Evolutionary conservation across 2,888 invertebrate genomes (phyloP), one percentile per base, ranked within the genome.

Genomic region (Melieria picta): DNA sequence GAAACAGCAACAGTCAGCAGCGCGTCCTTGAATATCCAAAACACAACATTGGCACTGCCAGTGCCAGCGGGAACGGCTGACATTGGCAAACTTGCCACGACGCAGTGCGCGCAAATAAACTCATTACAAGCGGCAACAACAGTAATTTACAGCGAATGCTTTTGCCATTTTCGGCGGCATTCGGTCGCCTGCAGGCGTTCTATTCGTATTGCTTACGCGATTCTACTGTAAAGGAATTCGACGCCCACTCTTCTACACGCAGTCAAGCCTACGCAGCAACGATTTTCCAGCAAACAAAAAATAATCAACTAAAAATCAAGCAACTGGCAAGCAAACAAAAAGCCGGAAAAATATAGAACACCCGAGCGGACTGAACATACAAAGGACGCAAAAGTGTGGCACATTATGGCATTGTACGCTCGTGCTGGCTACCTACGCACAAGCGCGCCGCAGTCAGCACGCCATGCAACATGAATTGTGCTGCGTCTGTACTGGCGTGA

Each of bases 371-470:
- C 7, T 13, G 9, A 52, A 60, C 60, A 45, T 45, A 16, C 65
- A 45, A 50, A 30, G 30, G 30, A 30, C 30, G 30, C 30, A 30
- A 30, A 30, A 30, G 50, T 62, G 57, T 52, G 67, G 60, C 57
- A 60, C 52, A 60, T 67, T 60, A 67, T 60, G 60, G 61, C 60
- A 67, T 61, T 67, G 61, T 67, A 67, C 67, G 67, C 67, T 60
- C 50, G 60, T 48, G 61, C 66, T 71, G 61, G 56, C 61, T 66
- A 61, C 71, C 71, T 66, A 71, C 71, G 71, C 71, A 66, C 58
- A 45, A 30, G 50, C 48, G 62, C 61, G 66, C 58, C 65, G 65
- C 65, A 30, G 66, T 52, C 67, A 67, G 61, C 52, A 52, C 47
- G 42, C 60, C 60, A 45, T 60, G 67, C 67, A 67, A 67, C 67